A percentile compares a stretch with the other conserved stretches of the same genome.
phyloP scores from a whole-genome alignment of 2,113 vertebrate species.

The Phrynocephalus versicolor region DNA sequence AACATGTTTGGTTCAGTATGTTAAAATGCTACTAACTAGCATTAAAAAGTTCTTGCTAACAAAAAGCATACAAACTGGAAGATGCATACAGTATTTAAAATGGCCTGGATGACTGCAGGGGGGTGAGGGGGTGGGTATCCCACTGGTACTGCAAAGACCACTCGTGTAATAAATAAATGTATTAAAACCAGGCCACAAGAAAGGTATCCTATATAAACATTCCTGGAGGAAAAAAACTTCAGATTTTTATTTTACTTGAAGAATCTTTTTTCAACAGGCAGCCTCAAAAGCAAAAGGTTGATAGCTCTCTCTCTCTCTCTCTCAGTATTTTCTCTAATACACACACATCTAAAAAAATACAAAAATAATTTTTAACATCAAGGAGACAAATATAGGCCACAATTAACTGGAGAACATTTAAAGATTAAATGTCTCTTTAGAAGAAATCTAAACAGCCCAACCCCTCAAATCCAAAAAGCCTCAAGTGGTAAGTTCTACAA shows the following conservation, averaged over 20 bases:
- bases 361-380: background rate
- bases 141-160: background rate
- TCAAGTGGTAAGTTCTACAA: background rate
- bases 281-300: background rate
- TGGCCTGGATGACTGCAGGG: too few relatives aligned
- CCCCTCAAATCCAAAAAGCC: background rate
- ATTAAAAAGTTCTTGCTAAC: background rate
- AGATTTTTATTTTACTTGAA: background rate
- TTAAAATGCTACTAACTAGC: background rate
- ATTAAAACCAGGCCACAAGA: background rate
- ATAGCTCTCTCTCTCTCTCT: background rate
- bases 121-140: too few relatives aligned
- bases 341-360: background rate
- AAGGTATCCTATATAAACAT: background rate
- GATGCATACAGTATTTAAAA: background rate
- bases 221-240: background rate
- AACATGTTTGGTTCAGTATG: background rate
- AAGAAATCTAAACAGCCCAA: background rate
- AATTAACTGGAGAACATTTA: background rate
- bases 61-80: background rate
- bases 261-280: background rate
- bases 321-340: background rate
- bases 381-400: background rate
- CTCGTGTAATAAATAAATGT: background rate
- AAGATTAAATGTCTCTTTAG: background rate